Percentiles rank a stretch among this genome's conserved stretches.
Conservation (phyloP, 2,888 invertebrate species). For the Malacosoma neustria region DNA sequence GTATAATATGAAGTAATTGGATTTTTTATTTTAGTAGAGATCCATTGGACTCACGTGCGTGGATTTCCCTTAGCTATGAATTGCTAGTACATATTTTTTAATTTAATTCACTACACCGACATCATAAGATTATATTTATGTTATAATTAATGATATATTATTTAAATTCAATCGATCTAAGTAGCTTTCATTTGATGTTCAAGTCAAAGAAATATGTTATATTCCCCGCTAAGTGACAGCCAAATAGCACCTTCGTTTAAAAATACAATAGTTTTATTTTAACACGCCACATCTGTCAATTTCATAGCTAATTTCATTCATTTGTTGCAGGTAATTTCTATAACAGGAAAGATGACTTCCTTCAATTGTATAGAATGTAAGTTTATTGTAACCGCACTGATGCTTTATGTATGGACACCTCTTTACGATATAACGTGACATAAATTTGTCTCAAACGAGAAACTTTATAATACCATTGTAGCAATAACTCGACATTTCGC, state of each 20-base stretch:
- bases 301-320: conserved; percentile 23
- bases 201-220: not conserved
- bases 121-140: no score
- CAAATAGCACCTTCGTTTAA: not conserved
- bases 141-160: no score
- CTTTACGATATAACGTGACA: conserved; percentile 30
- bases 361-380: conserved; percentile 26
- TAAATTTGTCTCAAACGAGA: conserved; percentile 48
- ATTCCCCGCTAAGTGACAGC: not conserved
- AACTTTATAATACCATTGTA: conserved; percentile 25
- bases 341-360: conserved; percentile 39
- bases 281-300: conserved; percentile 12
- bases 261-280: conserved; percentile 9
- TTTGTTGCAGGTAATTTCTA: conserved; percentile 55
- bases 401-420: conserved; percentile 24
- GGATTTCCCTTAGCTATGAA: no score
- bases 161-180: not conserved
- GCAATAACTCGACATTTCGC: conserved; percentile 32
- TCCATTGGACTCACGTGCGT: no score
- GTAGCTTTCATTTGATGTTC: conserved; percentile 2
- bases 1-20: no score
- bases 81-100: no score
- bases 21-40: no score
- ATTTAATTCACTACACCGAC: no score
- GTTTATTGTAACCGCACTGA: conserved; percentile 34